Base-by-base conservation (phyloP, 2,797 vertebrate genomes). In the Syngnathus acus region DNA sequence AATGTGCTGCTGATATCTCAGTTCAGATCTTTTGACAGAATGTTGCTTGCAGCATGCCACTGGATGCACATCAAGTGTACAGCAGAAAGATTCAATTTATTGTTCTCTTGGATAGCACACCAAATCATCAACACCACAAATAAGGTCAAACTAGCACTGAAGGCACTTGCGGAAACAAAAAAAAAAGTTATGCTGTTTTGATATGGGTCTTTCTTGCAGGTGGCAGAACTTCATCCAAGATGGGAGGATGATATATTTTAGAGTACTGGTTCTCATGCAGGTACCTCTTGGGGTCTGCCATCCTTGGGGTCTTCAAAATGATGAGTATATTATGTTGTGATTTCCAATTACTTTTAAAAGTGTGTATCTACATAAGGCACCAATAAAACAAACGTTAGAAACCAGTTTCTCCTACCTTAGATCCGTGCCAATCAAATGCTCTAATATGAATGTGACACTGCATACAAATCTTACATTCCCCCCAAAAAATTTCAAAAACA, bases 1-100 rank as follows among this genome's bases (percentile, higher is more conserved):
- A 86, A 87, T 66, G 82, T 84, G 78, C 77, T 68, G 67, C 67
- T 75, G 68, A 54, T 79, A 88, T 87, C 82, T 78, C 9, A 37
- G 67, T 77, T 85, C 75, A 81, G 76, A 87, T 90, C 81, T 82
- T 85, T 84, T 85, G 82, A 89, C 82, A 84, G 75, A 79, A 82
- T 84, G 84, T 85, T 80, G 79, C 73, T 84, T 86, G 69, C 71
- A 73, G 71, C 78, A 80, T 87, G 87, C 81, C 84, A 86, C 72
- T 74, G 71, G 75, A 75, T 67, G 70, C 73, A 74, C 72, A 79
- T 81, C 76, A 81, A 83, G 65, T 79, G 74, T 79, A 78, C 73
- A 72, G 72, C 75, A 84, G 76, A 81, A 80, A 78, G 68, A 78
- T 71, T 71, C 54, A 38, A 68, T 76, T 82, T 84, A 55, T 57